phyloP scores from a whole-genome alignment of 2,797 vertebrate genomes.

The Furcifer pardalis region DNA sequence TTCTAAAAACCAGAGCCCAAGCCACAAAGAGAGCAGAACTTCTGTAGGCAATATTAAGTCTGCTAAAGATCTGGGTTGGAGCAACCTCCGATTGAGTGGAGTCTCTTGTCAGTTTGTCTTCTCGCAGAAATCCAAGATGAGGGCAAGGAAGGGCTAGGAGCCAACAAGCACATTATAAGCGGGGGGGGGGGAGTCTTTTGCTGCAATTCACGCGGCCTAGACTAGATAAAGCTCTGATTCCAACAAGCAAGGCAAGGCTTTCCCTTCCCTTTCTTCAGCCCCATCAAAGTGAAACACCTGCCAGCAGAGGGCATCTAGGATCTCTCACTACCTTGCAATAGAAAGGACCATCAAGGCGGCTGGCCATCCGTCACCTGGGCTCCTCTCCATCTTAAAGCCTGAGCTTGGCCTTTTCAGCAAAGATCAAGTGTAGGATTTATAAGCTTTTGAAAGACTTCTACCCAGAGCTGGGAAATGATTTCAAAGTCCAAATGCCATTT shows the following conservation, averaged over 20 bases:
- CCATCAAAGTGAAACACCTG: neutral
- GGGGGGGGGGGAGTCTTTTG: neutral
- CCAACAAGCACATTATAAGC: neutral
- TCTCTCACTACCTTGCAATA: neutral
- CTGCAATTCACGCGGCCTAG: neutral
- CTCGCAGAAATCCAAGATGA: neutral
- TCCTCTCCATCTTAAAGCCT: neutral
- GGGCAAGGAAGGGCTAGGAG: neutral
- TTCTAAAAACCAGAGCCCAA: neutral
- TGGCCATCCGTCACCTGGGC: too few species aligned
- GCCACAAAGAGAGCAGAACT: neutral
- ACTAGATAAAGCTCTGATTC: constrained; percentile 9
- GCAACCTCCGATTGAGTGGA: neutral
- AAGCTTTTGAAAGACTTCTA: neutral
- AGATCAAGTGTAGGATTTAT: too few species aligned
- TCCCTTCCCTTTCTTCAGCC: neutral
- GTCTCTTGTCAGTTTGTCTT: neutral
- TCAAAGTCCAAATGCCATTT: neutral
- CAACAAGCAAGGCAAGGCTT: constrained; percentile 12
- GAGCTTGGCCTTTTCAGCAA: neutral
- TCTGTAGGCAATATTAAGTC: neutral
- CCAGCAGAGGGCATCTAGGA: constrained; percentile 13
- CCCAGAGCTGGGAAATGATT: neutral
- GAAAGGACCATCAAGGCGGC: neutral
- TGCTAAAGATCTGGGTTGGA: neutral